Conservation (phyloP, 2,113 vertebrate genomes). For the Otus sunia region DNA sequence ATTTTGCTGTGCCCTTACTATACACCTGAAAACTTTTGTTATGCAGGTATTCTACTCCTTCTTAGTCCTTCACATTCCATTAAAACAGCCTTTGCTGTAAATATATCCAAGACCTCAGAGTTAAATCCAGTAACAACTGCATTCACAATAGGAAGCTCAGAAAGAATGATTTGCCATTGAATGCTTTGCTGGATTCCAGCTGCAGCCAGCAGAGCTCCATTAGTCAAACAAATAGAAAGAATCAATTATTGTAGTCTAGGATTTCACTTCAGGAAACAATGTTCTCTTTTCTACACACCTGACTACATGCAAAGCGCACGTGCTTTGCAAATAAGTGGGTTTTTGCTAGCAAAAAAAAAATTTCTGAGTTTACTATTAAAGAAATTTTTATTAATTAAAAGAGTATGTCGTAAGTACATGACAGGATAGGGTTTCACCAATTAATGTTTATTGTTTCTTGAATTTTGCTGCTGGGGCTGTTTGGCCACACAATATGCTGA, state of each 20-base stretch:
- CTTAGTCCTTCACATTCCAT: background rate
- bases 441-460: background rate
- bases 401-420: background rate
- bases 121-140: constrained; percentile 23
- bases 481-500: background rate
- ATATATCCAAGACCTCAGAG: background rate
- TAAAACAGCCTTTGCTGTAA: constrained; percentile 43
- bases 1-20: background rate
- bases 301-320: background rate
- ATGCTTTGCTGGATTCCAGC: constrained; percentile 37
- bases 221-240: constrained; percentile 20
- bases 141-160: constrained; percentile 36
- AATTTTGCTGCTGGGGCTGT: background rate
- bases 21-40: background rate
- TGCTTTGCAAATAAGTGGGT: background rate
- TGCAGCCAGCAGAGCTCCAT: constrained; percentile 31
- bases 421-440: constrained; percentile 8
- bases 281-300: background rate
- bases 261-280: constrained; percentile 6
- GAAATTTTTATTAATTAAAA: constrained; percentile 39
- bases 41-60: background rate
- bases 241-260: background rate
- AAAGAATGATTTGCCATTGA: constrained; percentile 54
- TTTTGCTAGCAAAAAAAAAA: background rate
- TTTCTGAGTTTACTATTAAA: background rate